A percentile compares a stretch with the other conserved stretches of the same genome.
These are phyloP conservation scores for Fragum sueziense DNA, from an alignment of 2,888 invertebrate species.

Conservation along the genomic window DNA sequence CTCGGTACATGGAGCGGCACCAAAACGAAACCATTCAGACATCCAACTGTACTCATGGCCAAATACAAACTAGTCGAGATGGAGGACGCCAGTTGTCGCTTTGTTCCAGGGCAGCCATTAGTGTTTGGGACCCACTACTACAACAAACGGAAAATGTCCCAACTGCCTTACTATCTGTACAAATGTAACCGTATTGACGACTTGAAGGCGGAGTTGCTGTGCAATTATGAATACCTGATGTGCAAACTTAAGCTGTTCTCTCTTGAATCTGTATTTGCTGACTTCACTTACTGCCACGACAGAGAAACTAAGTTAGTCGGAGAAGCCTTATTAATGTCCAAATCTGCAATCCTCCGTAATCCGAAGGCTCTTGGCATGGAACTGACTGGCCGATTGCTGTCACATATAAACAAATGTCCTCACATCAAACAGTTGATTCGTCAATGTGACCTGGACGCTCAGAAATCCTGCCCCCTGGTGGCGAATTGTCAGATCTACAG, in stretches of 20 bases:
- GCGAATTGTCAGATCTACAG: slow-evolving; percentile 76
- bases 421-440: slow-evolving; percentile 68
- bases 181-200: slow-evolving; percentile 87
- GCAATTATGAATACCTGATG: slow-evolving; percentile 98
- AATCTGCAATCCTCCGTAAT: slow-evolving; percentile 93
- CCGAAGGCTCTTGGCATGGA: slow-evolving; percentile 97
- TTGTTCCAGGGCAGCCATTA: slow-evolving; percentile 76
- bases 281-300: slow-evolving; percentile 85
- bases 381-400: slow-evolving; percentile 94
- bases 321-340: slow-evolving; percentile 95
- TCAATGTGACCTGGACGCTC: slow-evolving; percentile 73
- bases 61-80: slow-evolving; percentile 57
- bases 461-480: slow-evolving; percentile 71
- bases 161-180: slow-evolving; percentile 75
- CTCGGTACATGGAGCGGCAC: slow-evolving; percentile 77
- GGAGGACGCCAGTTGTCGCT: slow-evolving; percentile 70
- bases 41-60: slow-evolving; percentile 61
- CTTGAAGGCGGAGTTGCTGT: slow-evolving; percentile 94
- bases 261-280: slow-evolving; percentile 95
- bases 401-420: slow-evolving; percentile 81
- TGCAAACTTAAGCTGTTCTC: slow-evolving; percentile 97
- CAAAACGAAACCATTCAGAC: slow-evolving; percentile 73
- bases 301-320: slow-evolving; percentile 95
- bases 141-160: slow-evolving; percentile 77
- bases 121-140: slow-evolving; percentile 66